Conservation (phyloP, 2,113 vertebrate species). For the Actinemys pallida region DNA sequence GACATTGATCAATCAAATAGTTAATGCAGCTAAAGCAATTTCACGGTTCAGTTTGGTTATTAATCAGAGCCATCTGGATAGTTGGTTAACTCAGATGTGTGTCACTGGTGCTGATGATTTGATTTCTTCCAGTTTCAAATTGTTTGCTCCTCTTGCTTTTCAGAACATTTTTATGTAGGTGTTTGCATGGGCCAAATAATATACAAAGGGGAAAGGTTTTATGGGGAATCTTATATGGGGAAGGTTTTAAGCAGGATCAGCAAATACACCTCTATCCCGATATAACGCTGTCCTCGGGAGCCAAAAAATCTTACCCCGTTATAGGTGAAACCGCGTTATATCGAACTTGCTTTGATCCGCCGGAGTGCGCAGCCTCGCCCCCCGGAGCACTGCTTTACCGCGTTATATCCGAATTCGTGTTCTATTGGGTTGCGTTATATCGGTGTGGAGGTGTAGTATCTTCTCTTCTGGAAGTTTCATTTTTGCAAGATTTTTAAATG, state of each 20-base stretch:
- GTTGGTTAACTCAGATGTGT: background rate
- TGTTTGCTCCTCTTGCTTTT: background rate
- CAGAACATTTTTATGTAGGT: background rate
- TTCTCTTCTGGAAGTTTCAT: constrained; percentile 43
- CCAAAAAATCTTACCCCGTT: too few relatives aligned
- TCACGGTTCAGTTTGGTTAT: constrained; percentile 7
- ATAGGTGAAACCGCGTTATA: too few relatives aligned
- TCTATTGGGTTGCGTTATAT: too few relatives aligned
- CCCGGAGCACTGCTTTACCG: too few relatives aligned
- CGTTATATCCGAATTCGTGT: too few relatives aligned
- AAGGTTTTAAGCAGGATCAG: background rate
- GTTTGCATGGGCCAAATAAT: background rate
- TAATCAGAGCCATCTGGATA: constrained; percentile 33
- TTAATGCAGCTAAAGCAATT: background rate
- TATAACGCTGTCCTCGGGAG: too few relatives aligned
- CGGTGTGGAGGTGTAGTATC: background rate
- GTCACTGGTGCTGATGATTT: constrained; percentile 20
- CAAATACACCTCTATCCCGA: background rate
- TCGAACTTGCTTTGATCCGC: too few relatives aligned
- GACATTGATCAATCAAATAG: background rate
- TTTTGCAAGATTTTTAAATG: constrained; percentile 22
- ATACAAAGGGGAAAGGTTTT: background rate
- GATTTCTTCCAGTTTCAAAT: constrained; percentile 3
- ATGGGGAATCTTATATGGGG: background rate
- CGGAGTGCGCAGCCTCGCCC: too few relatives aligned